Evolutionary conservation across 2,113 vertebrate genomes (phyloP).

Genomic region (Dinomys branickii): DNA sequence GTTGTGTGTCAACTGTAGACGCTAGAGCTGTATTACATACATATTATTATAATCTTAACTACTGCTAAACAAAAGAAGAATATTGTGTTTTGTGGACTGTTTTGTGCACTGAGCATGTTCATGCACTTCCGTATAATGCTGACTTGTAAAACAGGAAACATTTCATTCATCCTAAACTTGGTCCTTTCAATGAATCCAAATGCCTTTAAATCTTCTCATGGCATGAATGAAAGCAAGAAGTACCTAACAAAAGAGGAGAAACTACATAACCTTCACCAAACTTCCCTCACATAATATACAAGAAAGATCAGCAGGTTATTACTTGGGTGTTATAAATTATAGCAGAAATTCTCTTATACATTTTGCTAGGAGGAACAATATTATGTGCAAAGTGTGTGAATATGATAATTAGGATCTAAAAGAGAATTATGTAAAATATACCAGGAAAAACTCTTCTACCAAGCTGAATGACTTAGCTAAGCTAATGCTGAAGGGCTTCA

Average conservation of each 20-base stretch:
- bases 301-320: neutral
- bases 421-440: neutral
- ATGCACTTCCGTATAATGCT: neutral
- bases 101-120: neutral
- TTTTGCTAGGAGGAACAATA: neutral
- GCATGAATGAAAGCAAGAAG: neutral
- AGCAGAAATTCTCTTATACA: neutral
- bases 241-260: neutral
- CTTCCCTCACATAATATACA: neutral
- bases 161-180: neutral
- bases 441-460: neutral
- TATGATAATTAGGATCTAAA: neutral
- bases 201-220: neutral
- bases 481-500: neutral
- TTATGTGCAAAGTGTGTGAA: neutral
- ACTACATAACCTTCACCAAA: neutral
- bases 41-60: neutral
- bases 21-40: neutral
- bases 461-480: neutral
- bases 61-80: neutral
- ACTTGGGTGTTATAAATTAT: neutral
- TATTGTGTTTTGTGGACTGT: neutral
- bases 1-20: neutral
- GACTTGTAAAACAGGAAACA: constrained; percentile 20
- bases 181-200: neutral